Conservation (phyloP, 2,797 vertebrate species). For the Sandelia bainsii region DNA sequence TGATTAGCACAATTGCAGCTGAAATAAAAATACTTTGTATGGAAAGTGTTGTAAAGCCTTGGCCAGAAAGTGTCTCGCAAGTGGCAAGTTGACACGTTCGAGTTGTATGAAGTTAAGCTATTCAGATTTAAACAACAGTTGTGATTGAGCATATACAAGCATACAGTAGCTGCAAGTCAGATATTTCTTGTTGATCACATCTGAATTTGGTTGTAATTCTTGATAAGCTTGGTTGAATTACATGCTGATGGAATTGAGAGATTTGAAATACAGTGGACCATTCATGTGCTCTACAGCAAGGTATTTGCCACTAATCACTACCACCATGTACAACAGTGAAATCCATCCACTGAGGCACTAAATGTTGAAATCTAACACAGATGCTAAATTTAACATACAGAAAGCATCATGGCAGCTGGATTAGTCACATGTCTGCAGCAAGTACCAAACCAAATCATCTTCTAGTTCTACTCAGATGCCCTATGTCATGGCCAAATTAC, state of each 20-base stretch:
- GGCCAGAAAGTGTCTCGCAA: background rate
- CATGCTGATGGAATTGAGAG: conserved; percentile 57
- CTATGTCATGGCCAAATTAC: conserved; percentile 31
- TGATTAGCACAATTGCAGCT: conserved; percentile 12
- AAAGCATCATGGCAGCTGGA: conserved; percentile 22
- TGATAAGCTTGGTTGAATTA: conserved; percentile 46
- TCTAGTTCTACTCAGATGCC: conserved; percentile 37
- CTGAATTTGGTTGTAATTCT: conserved; percentile 18
- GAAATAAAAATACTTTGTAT: conserved; percentile 16
- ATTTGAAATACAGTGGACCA: conserved; percentile 54
- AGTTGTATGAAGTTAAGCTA: conserved; percentile 8
- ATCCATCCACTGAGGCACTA: conserved; percentile 50
- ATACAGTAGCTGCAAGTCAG: conserved; percentile 8
- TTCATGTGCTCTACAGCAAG: conserved; percentile 50
- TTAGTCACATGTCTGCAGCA: conserved; percentile 13
- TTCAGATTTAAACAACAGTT: conserved; percentile 7
- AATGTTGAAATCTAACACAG: conserved; percentile 50
- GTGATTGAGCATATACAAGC: conserved; percentile 21
- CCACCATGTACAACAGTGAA: conserved; percentile 63
- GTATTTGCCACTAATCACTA: conserved; percentile 67
- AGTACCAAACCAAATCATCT: conserved; percentile 38
- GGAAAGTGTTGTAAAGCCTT: background rate
- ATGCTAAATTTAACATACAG: conserved; percentile 46
- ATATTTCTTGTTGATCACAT: conserved; percentile 22
- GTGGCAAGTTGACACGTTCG: background rate